Base-by-base conservation (phyloP, 2,797 vertebrate genomes). In the Hippopotamyrus pictus region DNA sequence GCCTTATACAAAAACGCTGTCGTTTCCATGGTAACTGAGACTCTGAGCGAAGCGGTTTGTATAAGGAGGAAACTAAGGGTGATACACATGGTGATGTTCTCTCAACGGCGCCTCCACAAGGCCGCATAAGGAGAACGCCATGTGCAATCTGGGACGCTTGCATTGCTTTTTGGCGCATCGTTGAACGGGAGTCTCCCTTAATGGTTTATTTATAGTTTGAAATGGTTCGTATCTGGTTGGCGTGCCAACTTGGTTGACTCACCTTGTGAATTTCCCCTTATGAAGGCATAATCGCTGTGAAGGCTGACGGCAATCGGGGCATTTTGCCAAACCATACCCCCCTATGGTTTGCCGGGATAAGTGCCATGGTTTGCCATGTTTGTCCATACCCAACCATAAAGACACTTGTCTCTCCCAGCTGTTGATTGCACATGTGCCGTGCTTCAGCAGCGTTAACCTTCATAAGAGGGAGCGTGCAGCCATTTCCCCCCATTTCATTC, bases 121-220 rank as follows among this genome's bases (percentile, higher is more conserved):
- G 95, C 95, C 94, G 95, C 94, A 33, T 93, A 93, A 92, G 90
- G 89, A 92, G 91, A 88, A 90, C 89, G 87, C 88, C 93, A 84
- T 88, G 90, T 90, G 89, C 22, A 5, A 90, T 90, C 94, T 89
- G 94, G 95, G 95, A 96, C 94, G 95, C 96, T 96, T 97, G 97
- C 94, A 92, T 96, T 96, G 94, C 93, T 96, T 95, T 90, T 90
- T 90, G 59, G 93, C 91, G 94, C 96, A 96, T 96, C 95, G 95
- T 95, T 95, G 93, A 90, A 69, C 89, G 91, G 91, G 90, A 92
- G 88, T 29, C 86, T 92, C 92, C 91, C 88, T 62, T 94, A 93
- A 92, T 93, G 94, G 93, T 94, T 94, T 95, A 94, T 89, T 37
- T 37, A 69, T 33, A 29, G 48, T 37, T 48, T 88, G 14, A 84